Conservation (phyloP, 2,888 invertebrate genomes). For the Megalurothrips usitatus region DNA sequence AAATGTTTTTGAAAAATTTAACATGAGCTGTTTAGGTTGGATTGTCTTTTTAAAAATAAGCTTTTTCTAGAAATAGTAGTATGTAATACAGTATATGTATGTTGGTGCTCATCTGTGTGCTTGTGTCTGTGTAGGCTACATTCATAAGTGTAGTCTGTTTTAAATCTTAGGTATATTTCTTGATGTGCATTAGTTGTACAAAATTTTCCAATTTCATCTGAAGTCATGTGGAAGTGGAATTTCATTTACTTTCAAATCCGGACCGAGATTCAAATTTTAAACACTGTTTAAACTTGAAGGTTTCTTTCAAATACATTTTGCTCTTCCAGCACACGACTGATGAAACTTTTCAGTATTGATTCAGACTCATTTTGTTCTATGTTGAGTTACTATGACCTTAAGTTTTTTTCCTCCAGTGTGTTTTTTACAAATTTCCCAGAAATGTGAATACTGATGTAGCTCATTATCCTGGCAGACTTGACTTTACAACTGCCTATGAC, state of each 20-base stretch:
- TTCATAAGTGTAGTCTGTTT: neutral
- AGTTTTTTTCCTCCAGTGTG: neutral
- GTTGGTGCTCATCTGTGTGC: neutral
- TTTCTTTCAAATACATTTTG: neutral
- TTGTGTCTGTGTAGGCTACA: neutral
- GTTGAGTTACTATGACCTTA: neutral
- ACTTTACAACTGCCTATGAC: too few relatives aligned
- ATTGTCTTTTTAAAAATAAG: too few relatives aligned
- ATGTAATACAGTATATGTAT: too few relatives aligned
- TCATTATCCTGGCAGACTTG: too few relatives aligned
- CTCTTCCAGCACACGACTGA: conserved; percentile 11
- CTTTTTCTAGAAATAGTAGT: too few relatives aligned
- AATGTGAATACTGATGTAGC: too few relatives aligned
- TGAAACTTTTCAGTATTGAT: neutral
- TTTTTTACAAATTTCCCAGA: too few relatives aligned
- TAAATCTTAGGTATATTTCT: neutral
- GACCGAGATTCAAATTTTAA: neutral
- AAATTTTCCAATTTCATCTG: neutral
- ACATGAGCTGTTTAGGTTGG: too few relatives aligned
- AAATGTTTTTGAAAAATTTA: too few relatives aligned
- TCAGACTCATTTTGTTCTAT: neutral
- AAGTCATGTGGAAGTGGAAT: too few relatives aligned
- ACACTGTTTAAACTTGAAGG: neutral
- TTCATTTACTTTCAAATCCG: too few relatives aligned
- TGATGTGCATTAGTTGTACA: neutral